Percentiles rank a stretch among this genome's conserved stretches.
Evolutionary conservation across 2,797 vertebrate genomes (phyloP).

Genomic region (Mormyrus proboscirostris): DNA sequence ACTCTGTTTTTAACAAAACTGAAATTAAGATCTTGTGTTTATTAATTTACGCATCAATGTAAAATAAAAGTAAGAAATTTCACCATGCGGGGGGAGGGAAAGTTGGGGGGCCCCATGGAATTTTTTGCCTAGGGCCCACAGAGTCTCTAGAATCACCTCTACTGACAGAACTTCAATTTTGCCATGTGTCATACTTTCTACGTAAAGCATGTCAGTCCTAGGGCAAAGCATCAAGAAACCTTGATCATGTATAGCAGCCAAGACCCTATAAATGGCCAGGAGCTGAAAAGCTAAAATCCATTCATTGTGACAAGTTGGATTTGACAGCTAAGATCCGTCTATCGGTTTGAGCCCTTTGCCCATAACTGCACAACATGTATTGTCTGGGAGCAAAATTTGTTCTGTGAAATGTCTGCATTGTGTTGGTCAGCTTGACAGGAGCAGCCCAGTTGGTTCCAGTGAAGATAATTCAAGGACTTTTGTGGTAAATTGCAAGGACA

Average conservation of each 20-base stretch:
- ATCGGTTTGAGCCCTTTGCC: slow-evolving; percentile 39
- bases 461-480: slow-evolving; percentile 32
- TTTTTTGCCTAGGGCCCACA: background rate
- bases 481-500: slow-evolving; percentile 30
- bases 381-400: slow-evolving; percentile 37
- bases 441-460: background rate
- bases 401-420: slow-evolving; percentile 28
- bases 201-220: slow-evolving; percentile 41
- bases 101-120: background rate
- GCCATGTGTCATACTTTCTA: slow-evolving; percentile 25
- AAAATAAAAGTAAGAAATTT: background rate
- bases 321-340: slow-evolving; percentile 40
- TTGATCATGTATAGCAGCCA: slow-evolving; percentile 40
- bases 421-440: slow-evolving; percentile 33
- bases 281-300: slow-evolving; percentile 40
- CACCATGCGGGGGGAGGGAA: background rate
- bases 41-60: background rate
- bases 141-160: background rate
- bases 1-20: background rate
- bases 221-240: slow-evolving; percentile 32
- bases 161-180: slow-evolving; percentile 39
- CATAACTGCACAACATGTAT: slow-evolving; percentile 32
- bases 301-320: slow-evolving; percentile 45
- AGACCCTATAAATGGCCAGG: slow-evolving; percentile 38
- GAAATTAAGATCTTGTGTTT: background rate